Evolutionary conservation across 2,797 vertebrate genomes (phyloP).

Genomic region (Aeoliscus strigatus): DNA sequence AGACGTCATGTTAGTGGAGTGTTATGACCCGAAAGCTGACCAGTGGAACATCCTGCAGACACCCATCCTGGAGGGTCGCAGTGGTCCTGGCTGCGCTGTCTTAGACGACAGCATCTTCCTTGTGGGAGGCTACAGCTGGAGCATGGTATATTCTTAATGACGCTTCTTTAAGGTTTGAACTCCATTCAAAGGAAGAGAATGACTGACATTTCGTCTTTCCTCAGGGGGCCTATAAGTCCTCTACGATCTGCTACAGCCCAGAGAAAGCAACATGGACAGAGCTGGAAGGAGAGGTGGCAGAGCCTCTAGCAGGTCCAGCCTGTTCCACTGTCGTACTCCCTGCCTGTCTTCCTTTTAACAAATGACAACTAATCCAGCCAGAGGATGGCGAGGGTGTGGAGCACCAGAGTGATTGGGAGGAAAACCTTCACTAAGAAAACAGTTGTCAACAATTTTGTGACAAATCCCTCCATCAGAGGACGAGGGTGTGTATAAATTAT

Average conservation of each 20-base stretch:
- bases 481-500: conserved; percentile 76
- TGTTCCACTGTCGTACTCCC: conserved; percentile 95
- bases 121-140: conserved; percentile 98
- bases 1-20: conserved; percentile 97
- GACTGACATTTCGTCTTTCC: conserved; percentile 57
- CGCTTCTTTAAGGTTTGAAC: too few relatives aligned
- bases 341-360: conserved; percentile 94
- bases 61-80: conserved; percentile 95
- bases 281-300: conserved; percentile 95
- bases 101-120: conserved; percentile 96
- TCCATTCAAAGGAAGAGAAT: conserved; percentile 1
- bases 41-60: conserved; percentile 99
- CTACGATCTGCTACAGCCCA: conserved; percentile 98
- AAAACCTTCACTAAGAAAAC: conserved; percentile 62
- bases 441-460: conserved; percentile 61
- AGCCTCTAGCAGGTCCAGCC: conserved; percentile 93
- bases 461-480: conserved; percentile 48
- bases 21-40: conserved; percentile 96
- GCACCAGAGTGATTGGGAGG: conserved; percentile 45
- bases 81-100: conserved; percentile 92
- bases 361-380: conserved; percentile 77
- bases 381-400: conserved; percentile 1
- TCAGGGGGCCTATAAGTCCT: conserved; percentile 98
- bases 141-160: conserved; percentile 85
- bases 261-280: conserved; percentile 98